Conservation (phyloP, 2,113 vertebrate species). For the Castor canadensis region DNA sequence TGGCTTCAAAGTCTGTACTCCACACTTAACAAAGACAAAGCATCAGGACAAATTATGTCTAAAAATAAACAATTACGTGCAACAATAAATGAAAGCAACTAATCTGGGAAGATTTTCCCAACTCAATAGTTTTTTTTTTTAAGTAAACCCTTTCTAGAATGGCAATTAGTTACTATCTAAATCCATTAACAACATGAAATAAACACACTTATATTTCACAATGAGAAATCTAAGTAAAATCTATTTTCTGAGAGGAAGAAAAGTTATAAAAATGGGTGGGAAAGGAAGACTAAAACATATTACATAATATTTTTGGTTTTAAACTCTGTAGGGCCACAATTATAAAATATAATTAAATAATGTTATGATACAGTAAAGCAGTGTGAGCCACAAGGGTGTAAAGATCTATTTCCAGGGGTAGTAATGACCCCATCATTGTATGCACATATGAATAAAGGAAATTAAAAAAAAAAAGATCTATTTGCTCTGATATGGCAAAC, state of each 20-base stretch:
- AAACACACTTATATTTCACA: conserved; percentile 23
- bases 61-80: conserved; percentile 16
- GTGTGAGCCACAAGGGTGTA: not conserved
- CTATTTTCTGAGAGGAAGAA: not conserved
- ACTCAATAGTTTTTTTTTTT: conserved; percentile 3
- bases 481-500: conserved; percentile 15
- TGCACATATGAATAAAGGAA: too few relatives aligned
- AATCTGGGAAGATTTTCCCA: not conserved
- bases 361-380: not conserved
- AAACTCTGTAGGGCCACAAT: not conserved
- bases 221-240: conserved; percentile 45
- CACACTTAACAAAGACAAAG: conserved; percentile 36
- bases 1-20: not conserved
- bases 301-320: conserved; percentile 50
- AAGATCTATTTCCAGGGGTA: conserved; percentile 35
- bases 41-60: not conserved
- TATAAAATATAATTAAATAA: not conserved
- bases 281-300: conserved; percentile 29
- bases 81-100: conserved; percentile 4
- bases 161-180: not conserved
- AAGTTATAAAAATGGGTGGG: not conserved
- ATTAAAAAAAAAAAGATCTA: too few relatives aligned
- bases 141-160: conserved; percentile 32
- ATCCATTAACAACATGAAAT: conserved; percentile 29
- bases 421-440: too few relatives aligned